Conservation (phyloP, 2,797 vertebrate species). For the Tauraco hartlaubi region DNA sequence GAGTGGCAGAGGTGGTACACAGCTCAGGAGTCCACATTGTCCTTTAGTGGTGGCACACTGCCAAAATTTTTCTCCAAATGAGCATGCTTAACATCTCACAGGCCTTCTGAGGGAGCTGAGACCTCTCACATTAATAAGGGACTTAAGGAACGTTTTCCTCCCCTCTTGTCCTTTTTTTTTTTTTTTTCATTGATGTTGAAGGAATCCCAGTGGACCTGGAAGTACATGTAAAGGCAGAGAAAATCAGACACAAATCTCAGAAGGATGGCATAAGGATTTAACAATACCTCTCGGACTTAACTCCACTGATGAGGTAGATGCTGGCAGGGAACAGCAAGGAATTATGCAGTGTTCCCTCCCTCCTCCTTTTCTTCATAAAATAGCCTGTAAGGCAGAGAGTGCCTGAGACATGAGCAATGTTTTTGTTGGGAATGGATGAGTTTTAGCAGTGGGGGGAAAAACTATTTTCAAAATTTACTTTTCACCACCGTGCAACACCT, state of each 20-base stretch:
- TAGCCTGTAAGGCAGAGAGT: conserved; percentile 6
- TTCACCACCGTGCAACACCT: conserved; percentile 31
- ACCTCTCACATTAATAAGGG: not conserved
- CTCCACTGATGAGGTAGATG: conserved; percentile 37
- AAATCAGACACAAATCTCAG: not conserved
- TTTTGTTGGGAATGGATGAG: conserved; percentile 44
- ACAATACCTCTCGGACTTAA: conserved; percentile 6
- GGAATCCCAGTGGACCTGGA: not conserved
- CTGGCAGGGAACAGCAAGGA: not conserved
- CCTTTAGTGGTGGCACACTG: not conserved
- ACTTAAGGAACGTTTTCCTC: not conserved
- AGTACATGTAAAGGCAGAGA: not conserved
- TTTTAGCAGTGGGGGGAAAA: conserved; percentile 20
- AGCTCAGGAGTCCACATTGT: not conserved
- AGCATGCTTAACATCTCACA: not conserved
- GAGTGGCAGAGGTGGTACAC: not conserved
- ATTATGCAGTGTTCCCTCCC: not conserved
- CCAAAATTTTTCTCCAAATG: not conserved
- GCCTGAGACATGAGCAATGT: conserved; percentile 51
- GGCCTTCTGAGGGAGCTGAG: not conserved
- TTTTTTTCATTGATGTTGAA: not conserved
- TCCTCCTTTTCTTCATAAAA: conserved; percentile 30
- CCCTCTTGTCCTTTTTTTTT: not conserved
- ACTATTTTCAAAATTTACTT: conserved; percentile 47
- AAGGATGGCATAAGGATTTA: conserved; percentile 37